A percentile compares a stretch with the other conserved stretches of the same genome.
Evolutionary conservation across 2,797 vertebrate genomes (phyloP).

Genomic region (Babyrousa celebensis): DNA sequence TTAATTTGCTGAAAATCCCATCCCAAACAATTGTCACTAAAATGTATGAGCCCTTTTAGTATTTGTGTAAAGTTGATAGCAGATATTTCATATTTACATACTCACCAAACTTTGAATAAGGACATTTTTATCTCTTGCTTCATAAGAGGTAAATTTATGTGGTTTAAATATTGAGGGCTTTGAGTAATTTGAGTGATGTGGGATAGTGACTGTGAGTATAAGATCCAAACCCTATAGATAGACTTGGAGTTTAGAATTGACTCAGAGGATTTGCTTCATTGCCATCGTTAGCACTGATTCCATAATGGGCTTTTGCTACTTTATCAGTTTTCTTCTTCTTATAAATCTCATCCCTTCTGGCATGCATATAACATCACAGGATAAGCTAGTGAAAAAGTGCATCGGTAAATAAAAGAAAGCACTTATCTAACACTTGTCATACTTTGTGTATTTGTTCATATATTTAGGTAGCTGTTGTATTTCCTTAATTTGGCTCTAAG

Average conservation of each 20-base stretch:
- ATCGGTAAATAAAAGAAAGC: constrained; percentile 24
- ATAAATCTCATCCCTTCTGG: neutral
- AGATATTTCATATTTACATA: neutral
- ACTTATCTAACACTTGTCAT: neutral
- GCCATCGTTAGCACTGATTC: neutral
- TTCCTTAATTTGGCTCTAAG: constrained; percentile 55
- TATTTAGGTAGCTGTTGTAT: constrained; percentile 57
- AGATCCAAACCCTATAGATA: neutral
- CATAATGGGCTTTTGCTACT: neutral
- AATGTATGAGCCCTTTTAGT: constrained; percentile 35
- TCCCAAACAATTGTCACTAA: constrained; percentile 55
- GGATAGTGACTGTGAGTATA: neutral
- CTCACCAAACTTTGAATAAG: neutral
- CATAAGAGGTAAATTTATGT: neutral
- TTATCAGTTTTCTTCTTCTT: neutral
- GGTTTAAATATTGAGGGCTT: neutral
- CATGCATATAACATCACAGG: neutral
- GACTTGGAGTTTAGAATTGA: neutral
- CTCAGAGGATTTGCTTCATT: neutral
- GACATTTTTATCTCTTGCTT: constrained; percentile 39
- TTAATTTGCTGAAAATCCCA: constrained; percentile 55
- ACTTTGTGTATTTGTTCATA: constrained; percentile 32
- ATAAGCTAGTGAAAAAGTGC: neutral
- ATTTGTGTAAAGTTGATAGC: neutral
- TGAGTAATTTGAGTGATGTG: neutral